Evolutionary conservation across 2,888 invertebrate species (phyloP), one percentile per base, ranked within the genome.

Genomic region (Drosophila antonietae): DNA sequence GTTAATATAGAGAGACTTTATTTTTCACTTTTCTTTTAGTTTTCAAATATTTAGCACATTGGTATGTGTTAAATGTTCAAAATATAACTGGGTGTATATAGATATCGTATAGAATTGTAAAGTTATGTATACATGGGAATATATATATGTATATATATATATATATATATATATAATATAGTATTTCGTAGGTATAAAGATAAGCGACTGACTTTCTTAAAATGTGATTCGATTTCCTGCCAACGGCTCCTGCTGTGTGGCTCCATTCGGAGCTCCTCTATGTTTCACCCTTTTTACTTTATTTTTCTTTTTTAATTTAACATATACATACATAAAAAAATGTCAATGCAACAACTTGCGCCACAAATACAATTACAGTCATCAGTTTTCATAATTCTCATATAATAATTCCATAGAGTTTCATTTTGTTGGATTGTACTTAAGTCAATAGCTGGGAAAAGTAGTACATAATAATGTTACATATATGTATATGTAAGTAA

Each of bases 1-100:
- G 84, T 90, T 90, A 83, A 90, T 57, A 90, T 90, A 90, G 89
- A 90, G 89, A 91, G 89, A 89, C 83, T 89, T 87, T 87, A 87
- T 87, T 86, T 80, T 86, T 83, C 68, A 80, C 75, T 82, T 89
- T 82, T 81, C 80, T 80, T 78, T 87, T 68, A 58, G 53, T 65
- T 15, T 75, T 72, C 56, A 59, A 65, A 65, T 83, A 44, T 65
- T 79, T 73, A 85, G 86, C 83, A 83, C 80, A 80, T 70, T 73
- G 69, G 72, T 71, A 73, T 73, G 79, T 75, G 74, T 73, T 68
- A 47, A 65, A 64, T 59, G 66, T 74, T 73, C 65, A 79, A 77
- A 81, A 74, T 79, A 81, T 79, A 81, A 83, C 83, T 79, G 83
- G 72, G 71, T 83, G 67, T 81, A 82, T 80, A 79, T 79, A 73